These are phyloP conservation scores for Ypsolopha scabrella DNA, from an alignment of 2,888 invertebrate genomes.

Conservation along the genomic window DNA sequence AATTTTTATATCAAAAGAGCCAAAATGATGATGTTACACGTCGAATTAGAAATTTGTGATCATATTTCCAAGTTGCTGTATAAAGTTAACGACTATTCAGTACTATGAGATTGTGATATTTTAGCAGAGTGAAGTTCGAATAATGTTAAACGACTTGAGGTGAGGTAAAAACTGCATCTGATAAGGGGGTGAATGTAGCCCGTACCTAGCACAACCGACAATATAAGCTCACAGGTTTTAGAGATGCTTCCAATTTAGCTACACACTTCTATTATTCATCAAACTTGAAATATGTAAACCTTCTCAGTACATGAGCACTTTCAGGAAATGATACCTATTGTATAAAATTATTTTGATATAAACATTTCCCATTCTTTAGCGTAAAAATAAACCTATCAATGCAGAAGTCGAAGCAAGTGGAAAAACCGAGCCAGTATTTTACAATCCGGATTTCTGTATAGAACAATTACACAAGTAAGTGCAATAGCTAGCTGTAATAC, in stretches of 20 bases:
- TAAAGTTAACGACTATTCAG: slow-evolving; percentile 28
- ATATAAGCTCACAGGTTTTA: neutral
- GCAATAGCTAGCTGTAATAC: slow-evolving; percentile 59
- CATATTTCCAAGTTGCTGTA: slow-evolving; percentile 46
- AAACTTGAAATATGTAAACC: neutral
- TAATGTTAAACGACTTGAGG: slow-evolving; percentile 7
- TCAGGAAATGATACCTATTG: neutral
- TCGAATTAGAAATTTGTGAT: slow-evolving; percentile 55
- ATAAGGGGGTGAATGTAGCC: neutral
- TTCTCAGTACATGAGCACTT: too few species aligned
- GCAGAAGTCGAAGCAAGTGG: slow-evolving; percentile 22
- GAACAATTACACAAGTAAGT: slow-evolving; percentile 48
- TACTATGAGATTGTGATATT: slow-evolving; percentile 61
- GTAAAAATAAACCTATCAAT: neutral
- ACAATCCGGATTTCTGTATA: slow-evolving; percentile 60
- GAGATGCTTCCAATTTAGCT: neutral
- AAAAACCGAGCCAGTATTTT: slow-evolving; percentile 67
- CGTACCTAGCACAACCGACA: neutral
- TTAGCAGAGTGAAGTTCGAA: slow-evolving; percentile 37
- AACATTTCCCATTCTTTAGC: neutral
- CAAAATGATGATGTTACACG: slow-evolving; percentile 38
- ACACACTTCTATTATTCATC: neutral
- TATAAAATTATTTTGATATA: neutral
- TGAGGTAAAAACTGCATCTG: neutral
- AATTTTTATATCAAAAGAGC: slow-evolving; percentile 51